Evolutionary conservation across 2,888 invertebrate species (phyloP).

Genomic region (Caenorhabditis becei): DNA sequence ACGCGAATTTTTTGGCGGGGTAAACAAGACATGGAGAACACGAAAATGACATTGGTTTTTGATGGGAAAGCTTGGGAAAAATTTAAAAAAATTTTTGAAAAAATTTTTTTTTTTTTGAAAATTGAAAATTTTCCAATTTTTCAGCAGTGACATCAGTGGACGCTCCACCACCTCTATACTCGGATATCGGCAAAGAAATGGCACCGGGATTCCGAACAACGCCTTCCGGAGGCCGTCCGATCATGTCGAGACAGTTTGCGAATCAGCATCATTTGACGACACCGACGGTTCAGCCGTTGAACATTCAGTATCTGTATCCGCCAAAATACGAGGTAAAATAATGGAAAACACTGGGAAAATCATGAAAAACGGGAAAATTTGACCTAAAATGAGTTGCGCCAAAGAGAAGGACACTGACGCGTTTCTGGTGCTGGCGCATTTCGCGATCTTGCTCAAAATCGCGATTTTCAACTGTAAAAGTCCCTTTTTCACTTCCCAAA

Average conservation of each 20-base stretch:
- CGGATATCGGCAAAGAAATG: slow-evolving; percentile 63
- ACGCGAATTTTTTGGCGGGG: not conserved
- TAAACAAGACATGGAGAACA: not conserved
- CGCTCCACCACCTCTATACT: slow-evolving; percentile 60
- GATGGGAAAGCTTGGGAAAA: not conserved
- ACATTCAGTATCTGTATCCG: slow-evolving; percentile 67
- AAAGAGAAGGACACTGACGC: too few relatives aligned
- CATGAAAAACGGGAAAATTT: not conserved
- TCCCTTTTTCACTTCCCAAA: too few relatives aligned
- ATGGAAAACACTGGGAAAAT: not conserved
- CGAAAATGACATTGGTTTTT: not conserved
- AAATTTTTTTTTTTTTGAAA: slow-evolving; percentile 9
- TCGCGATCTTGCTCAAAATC: too few relatives aligned
- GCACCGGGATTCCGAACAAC: slow-evolving; percentile 56
- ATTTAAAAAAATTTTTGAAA: slow-evolving; percentile 5
- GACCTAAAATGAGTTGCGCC: too few relatives aligned
- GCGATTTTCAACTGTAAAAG: too few relatives aligned
- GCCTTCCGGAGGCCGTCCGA: slow-evolving; percentile 48
- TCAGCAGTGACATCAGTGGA: slow-evolving; percentile 61
- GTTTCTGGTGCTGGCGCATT: too few relatives aligned
- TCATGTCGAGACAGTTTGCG: slow-evolving; percentile 34
- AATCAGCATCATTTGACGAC: slow-evolving; percentile 59
- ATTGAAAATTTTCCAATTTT: slow-evolving; percentile 2
- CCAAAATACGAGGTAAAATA: slow-evolving; percentile 64
- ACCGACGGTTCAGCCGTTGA: slow-evolving; percentile 59